phyloP scores from a whole-genome alignment of 2,888 invertebrate species.

The Ceraclea dissimilis region DNA sequence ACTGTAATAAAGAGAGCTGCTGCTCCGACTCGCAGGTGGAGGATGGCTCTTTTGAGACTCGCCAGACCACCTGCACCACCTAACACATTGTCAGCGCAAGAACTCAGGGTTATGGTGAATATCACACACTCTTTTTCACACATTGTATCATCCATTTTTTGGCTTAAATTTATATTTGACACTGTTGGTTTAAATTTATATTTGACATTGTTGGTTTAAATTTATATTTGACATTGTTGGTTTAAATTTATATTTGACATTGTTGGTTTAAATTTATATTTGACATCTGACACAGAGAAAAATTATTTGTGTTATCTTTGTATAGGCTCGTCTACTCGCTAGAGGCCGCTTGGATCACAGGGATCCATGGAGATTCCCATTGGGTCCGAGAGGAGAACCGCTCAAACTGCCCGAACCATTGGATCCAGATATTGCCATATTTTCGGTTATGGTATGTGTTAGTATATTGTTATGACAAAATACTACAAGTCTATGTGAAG shows the following conservation, averaged over 20 bases:
- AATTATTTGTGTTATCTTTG: no score
- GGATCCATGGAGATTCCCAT: conserved; percentile 24
- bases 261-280: no score
- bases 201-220: no score
- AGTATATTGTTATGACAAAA: no score
- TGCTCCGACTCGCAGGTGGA: conserved; percentile 19
- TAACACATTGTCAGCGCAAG: conserved; percentile 30
- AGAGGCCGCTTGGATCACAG: conserved; percentile 22
- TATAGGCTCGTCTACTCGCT: conserved; percentile 19
- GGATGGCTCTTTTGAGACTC: conserved; percentile 18
- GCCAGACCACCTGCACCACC: conserved; percentile 40
- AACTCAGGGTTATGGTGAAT: conserved; percentile 23
- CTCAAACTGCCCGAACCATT: conserved; percentile 22
- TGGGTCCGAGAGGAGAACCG: conserved; percentile 24
- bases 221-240: no score
- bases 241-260: no score
- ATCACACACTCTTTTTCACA: no score
- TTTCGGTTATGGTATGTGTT: conserved; percentile 1
- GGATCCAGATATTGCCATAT: conserved; percentile 21
- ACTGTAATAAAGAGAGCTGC: conserved; percentile 16
- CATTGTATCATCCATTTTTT: background rate
- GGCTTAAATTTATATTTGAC: no score
- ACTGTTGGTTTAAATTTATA: no score
- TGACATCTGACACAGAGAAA: no score
- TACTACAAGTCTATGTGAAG: no score